Evolutionary conservation across 1,140 invertebrate genomes (phyloP), one percentile per base, ranked within the genome.

Genomic region (Drosophila paulistorum): DNA sequence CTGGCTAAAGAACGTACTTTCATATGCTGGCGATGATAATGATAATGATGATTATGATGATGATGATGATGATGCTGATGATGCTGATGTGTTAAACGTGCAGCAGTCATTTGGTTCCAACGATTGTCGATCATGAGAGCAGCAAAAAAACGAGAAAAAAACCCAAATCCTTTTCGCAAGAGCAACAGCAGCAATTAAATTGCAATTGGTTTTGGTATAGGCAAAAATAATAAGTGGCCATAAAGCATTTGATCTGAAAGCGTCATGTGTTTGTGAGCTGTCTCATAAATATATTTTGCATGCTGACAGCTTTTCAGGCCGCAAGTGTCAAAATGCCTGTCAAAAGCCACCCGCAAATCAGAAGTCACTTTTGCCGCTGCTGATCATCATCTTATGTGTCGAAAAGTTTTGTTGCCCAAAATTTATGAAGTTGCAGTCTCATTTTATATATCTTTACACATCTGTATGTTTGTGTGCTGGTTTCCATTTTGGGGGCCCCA

Each of bases 51-150:
- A 45, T 17, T n/a, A 14, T 45, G 3, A 45, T 45, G 14, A 45
- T 51, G 45, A 23, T 48, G 57, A 17, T 39, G 60, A 2, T 66
- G 66, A 20, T 58, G 62, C 73, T 39, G 60, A 2, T 66, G 66
- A 20, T 58, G 62, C 73, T 90, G 79, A 90, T 86, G 86, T 74
- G 82, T 54, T 83, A 90, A 90, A 83, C 90, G 90, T 91, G 90
- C 90, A 65, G 54, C 74, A 84, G 90, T 79, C 77, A 91, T 91
- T 91, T 91, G 75, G 72, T 72, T 51, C 63, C 82, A 91, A 91
- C 79, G 90, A 85, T 85, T 91, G 90, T 82, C 90, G 90, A 91
- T 91, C 90, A 91, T 79, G 80, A 66, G 57, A 63, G 45, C 35
- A 39, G 11, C 10, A 39, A 13, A 39, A 39, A 5, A 39, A 39